Percentiles rank a stretch among this genome's conserved stretches.
Conservation (phyloP, 2,797 vertebrate genomes). For the Peromyscus eremicus region DNA sequence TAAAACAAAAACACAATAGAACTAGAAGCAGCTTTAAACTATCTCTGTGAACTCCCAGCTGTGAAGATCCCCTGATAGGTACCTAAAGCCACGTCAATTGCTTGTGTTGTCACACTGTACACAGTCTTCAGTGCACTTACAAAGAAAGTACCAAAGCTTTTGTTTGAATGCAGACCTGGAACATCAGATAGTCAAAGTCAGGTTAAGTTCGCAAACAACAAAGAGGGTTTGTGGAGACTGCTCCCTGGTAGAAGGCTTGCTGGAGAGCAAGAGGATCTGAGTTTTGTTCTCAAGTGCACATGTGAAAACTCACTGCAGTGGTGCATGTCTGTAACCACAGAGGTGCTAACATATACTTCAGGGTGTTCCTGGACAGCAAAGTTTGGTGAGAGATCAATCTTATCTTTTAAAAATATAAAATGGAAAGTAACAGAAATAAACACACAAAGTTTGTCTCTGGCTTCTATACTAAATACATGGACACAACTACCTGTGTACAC, state of each 20-base stretch:
- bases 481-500: not conserved
- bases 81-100: not conserved
- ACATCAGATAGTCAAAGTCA: not conserved
- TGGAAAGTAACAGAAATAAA: not conserved
- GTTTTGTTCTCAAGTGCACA: not conserved
- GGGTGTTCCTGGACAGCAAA: not conserved
- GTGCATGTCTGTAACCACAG: not conserved
- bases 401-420: not conserved
- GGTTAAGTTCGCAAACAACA: not conserved
- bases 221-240: not conserved
- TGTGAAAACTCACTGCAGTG: not conserved
- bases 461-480: not conserved
- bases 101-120: not conserved
- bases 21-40: slow-evolving; percentile 23
- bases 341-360: not conserved
- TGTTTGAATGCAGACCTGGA: not conserved
- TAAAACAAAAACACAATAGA: not conserved
- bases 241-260: not conserved
- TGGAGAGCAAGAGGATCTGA: not conserved
- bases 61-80: not conserved
- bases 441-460: not conserved
- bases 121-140: not conserved
- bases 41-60: not conserved
- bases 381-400: not conserved
- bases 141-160: not conserved